Evolutionary conservation across 2,113 vertebrate species (phyloP), one percentile per base, ranked within the genome.

Genomic region (Lipophrys pholis): DNA sequence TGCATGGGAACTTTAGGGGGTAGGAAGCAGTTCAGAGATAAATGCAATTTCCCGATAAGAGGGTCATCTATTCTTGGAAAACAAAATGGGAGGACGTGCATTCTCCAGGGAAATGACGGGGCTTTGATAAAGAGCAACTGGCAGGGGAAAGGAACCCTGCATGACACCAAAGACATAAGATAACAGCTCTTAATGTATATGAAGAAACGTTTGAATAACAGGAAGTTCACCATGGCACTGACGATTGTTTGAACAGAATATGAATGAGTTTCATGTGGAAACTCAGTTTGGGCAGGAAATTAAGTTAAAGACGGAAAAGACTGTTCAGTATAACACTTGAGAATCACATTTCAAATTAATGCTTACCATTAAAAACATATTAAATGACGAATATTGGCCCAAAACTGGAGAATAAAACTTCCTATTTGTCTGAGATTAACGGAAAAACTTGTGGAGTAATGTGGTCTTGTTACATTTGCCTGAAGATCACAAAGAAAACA

Each of bases 41-140:
- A 55, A 48, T 60, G 74, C 82, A 84, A 82, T 87, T 86, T 81
- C 46, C 7, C 86, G 89, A 90, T 90, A 92, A 90, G 83, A 65
- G 50, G 55, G 42, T 56, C 11, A 57, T 84, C 72, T 89, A 81
- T 85, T 87, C 79, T 58, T 63, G 73, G 79, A 74, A 78, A 80
- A 73, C 71, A 75, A 85, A 77, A 85, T 68, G 67, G 78, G 85
- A 85, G 65, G 69, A 86, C 73, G 65, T 57, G 72, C 71, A 80
- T 68, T 74, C 86, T 69, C 58, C 68, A 8, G 79, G 74, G 88
- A 80, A 87, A 82, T 50, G 70, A 66, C 70, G 68, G 59, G 58
- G 56, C 65, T 59, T 77, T 73, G 88, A 90, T 89, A 88, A 87
- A 81, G 78, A 51, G 15, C 17, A 6, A 64, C 71, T 35, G 50